phyloP scores from a whole-genome alignment of 2,888 invertebrate species.

The Xestia rhomboidea region DNA sequence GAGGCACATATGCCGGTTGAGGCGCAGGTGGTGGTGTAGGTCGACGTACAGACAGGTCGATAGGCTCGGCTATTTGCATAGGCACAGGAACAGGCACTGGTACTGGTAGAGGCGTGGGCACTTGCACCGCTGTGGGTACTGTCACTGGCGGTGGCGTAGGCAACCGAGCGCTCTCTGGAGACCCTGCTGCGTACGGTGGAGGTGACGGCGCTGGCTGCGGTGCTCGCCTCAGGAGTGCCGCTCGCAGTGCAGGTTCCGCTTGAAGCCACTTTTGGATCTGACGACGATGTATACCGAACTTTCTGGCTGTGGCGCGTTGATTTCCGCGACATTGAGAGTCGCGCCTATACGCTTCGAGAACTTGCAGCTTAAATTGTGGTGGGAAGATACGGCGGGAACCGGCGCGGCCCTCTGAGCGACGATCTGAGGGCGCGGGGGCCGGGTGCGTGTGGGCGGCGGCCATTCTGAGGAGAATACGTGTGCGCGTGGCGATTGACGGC shows the following conservation, averaged over 20 bases:
- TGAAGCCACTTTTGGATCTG: slow-evolving; percentile 98
- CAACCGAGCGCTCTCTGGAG: slow-evolving; percentile 86
- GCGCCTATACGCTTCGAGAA: slow-evolving; percentile 95
- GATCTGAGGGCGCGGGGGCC: slow-evolving; percentile 87
- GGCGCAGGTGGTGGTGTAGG: slow-evolving; percentile 82
- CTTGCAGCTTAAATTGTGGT: slow-evolving; percentile 96
- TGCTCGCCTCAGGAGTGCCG: slow-evolving; percentile 91
- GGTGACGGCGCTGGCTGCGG: slow-evolving; percentile 88
- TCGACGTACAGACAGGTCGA: slow-evolving; percentile 83
- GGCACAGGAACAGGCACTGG: slow-evolving; percentile 76
- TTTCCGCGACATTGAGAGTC: slow-evolving; percentile 97
- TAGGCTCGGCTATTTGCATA: slow-evolving; percentile 79
- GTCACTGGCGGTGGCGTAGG: slow-evolving; percentile 83
- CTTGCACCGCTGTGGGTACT: slow-evolving; percentile 72
- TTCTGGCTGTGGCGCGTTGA: slow-evolving; percentile 96
- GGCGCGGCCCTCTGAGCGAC: slow-evolving; percentile 91
- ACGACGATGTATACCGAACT: slow-evolving; percentile 96
- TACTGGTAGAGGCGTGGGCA: slow-evolving; percentile 70
- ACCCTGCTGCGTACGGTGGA: slow-evolving; percentile 85
- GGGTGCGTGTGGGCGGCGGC: slow-evolving; percentile 88
- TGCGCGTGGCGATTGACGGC: slow-evolving; percentile 88
- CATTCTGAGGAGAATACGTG: slow-evolving; percentile 82
- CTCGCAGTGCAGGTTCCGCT: slow-evolving; percentile 94
- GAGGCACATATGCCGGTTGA: slow-evolving; percentile 74
- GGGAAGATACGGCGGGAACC: slow-evolving; percentile 97